Evolutionary conservation across 2,888 invertebrate species (phyloP), one percentile per base, ranked within the genome.

Genomic region (Homarus gammarus): DNA sequence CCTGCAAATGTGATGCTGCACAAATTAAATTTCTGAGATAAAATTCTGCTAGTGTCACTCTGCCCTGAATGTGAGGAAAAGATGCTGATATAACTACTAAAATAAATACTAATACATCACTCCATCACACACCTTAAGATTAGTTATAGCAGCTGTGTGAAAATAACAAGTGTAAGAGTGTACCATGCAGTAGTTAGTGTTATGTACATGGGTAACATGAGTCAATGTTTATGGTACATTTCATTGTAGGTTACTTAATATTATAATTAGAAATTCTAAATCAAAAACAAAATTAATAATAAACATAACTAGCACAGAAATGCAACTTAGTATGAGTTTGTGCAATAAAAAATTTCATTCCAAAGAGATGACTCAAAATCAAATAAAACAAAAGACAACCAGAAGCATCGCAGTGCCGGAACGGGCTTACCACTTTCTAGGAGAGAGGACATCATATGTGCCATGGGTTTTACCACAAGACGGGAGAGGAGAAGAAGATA

Each of bases 351-450:
- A 81, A 83, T 85, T 51, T 44, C 61, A 72, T 36, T 78, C 64
- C 40, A 83, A 84, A 92, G 89, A 89, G 75, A 82, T 27, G 77
- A 78, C 70, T 33, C 31, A 91, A 78, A 83, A 72, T 70, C 87
- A 91, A 92, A 91, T 92, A 91, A 91, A 92, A 92, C 92, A 92
- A 87, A 83, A 93, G 91, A 92, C 88, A 89, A 92, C 92, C 92
- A 92, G 92, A 93, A 93, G 61, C 84, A 83, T 87, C 84, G 84
- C 89, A 87, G 90, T 90, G 86, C 78, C 83, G 91, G 90, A 91
- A 91, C 91, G 90, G 79, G 84, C 91, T 91, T 91, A 91, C 91
- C 90, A 91, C 91, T 91, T 91, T 91, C 91, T 91, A 91, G 88
- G 87, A 83, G 87, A 87, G 79, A 90, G 88, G 88, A 88, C 88